Conservation (phyloP, 1,140 invertebrate species). For the Globodera rostochiensis region DNA sequence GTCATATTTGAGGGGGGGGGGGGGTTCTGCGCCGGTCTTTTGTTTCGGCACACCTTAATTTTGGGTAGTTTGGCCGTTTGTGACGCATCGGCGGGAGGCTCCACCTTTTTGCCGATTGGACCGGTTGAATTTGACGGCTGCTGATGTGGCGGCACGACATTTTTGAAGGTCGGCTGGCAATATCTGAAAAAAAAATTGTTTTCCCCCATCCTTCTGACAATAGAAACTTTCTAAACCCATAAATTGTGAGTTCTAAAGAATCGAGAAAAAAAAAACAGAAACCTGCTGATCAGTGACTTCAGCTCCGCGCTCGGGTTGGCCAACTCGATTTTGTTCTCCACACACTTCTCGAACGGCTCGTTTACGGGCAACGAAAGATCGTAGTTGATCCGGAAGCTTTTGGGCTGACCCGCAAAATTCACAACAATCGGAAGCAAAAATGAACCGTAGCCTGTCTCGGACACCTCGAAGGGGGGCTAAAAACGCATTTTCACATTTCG, state of each 20-base stretch:
- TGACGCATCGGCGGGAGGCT: background rate
- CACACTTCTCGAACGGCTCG: background rate
- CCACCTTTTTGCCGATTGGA: too few species aligned
- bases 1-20: too few species aligned
- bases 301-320: conserved; percentile 20
- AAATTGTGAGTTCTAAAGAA: background rate
- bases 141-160: background rate
- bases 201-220: background rate
- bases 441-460: conserved; percentile 24
- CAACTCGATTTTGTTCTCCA: conserved; percentile 25
- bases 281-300: background rate
- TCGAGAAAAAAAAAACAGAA: background rate
- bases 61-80: background rate
- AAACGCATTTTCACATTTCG: background rate
- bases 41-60: background rate
- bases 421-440: conserved; percentile 11
- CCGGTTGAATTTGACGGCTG: too few species aligned
- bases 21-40: too few species aligned
- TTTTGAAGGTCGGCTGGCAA: background rate
- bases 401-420: conserved; percentile 21
- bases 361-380: background rate
- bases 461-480: conserved; percentile 27
- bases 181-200: background rate
- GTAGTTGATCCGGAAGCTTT: conserved; percentile 12
- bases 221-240: background rate